These are phyloP conservation scores for Trachemys scripta DNA, from an alignment of 2,113 vertebrate species.

Conservation along the genomic window DNA sequence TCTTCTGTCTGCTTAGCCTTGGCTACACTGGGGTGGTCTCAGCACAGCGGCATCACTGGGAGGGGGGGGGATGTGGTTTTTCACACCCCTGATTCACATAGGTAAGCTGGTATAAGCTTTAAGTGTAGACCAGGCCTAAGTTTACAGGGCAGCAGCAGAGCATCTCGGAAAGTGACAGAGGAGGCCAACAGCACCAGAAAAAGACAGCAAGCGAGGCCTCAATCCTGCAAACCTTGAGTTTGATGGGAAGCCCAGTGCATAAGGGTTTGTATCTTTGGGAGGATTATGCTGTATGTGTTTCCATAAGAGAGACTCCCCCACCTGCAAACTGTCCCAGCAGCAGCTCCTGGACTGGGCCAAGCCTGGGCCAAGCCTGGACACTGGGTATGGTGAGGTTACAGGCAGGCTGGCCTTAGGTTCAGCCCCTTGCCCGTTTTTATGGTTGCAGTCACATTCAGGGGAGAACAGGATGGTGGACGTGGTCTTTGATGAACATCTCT, in stretches of 20 bases:
- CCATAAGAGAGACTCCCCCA: neutral
- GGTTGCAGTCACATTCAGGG: neutral
- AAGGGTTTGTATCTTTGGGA: neutral
- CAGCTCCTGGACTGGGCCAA: neutral
- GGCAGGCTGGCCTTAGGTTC: neutral
- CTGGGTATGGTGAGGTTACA: too few species aligned
- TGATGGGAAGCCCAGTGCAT: neutral
- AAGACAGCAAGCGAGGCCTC: neutral
- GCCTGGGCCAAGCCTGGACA: too few species aligned
- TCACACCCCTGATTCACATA: too few species aligned
- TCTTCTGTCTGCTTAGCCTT: neutral
- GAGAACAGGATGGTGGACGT: neutral
- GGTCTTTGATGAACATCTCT: neutral
- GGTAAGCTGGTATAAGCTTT: too few species aligned
- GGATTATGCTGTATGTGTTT: neutral
- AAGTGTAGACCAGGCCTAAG: too few species aligned
- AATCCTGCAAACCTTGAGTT: neutral
- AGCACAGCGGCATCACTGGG: too few species aligned
- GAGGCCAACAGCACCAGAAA: neutral
- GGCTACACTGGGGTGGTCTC: neutral
- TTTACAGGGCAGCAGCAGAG: neutral
- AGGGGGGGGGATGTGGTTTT: too few species aligned
- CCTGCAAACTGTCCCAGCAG: neutral
- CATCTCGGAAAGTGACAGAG: neutral
- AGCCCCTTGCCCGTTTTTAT: neutral